These are phyloP conservation scores for Festucalex cinctus DNA, from an alignment of 2,113 vertebrate genomes.

Conservation along the genomic window DNA sequence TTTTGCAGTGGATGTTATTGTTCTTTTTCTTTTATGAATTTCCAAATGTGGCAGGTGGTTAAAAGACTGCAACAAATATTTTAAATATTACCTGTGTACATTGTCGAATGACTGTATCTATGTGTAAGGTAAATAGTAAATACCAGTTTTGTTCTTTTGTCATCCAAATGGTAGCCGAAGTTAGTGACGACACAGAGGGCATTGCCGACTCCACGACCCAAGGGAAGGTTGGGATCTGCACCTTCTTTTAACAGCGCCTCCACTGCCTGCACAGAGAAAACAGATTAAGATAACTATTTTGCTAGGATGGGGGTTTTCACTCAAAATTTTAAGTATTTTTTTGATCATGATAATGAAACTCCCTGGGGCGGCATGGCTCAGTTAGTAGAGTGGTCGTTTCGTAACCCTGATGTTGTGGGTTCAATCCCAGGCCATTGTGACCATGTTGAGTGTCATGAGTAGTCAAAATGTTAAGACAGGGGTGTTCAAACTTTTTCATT, in stretches of 20 bases:
- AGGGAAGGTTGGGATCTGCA: constrained; percentile 77
- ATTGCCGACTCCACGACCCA: constrained; percentile 70
- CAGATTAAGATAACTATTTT: neutral
- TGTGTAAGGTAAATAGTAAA: constrained; percentile 3
- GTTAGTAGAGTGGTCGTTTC: too few relatives aligned
- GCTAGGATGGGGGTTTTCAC: too few relatives aligned
- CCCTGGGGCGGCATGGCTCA: too few relatives aligned
- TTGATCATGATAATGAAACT: too few relatives aligned
- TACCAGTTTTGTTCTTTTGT: constrained; percentile 74
- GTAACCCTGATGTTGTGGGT: too few relatives aligned
- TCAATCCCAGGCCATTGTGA: too few relatives aligned
- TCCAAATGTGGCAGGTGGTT: neutral
- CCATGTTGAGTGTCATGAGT: too few relatives aligned
- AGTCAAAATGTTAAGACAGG: too few relatives aligned
- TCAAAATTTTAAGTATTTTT: too few relatives aligned
- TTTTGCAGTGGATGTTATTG: neutral
- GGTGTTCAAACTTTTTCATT: too few relatives aligned
- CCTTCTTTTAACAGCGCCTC: constrained; percentile 75
- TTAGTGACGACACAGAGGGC: constrained; percentile 77
- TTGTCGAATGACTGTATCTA: neutral
- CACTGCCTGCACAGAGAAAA: constrained; percentile 67
- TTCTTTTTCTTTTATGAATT: neutral
- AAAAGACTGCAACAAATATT: neutral
- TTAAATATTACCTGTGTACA: neutral
- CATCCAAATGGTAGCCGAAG: constrained; percentile 62